Conservation (phyloP, 2,113 vertebrate species). For the Zosterops lateralis region DNA sequence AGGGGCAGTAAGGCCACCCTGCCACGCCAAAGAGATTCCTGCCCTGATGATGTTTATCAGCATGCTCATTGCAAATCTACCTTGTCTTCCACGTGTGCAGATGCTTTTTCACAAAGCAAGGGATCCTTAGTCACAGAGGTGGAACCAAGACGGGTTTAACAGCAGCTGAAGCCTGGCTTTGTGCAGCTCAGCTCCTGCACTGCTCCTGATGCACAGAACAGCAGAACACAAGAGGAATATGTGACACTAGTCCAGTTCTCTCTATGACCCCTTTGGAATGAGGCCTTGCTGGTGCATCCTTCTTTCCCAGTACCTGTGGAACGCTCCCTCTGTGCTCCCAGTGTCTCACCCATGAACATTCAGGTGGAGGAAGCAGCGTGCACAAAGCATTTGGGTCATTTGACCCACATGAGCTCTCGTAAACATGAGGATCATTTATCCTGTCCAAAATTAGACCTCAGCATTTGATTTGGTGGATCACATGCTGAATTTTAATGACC, state of each 20-base stretch:
- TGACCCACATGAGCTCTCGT: background rate
- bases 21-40: background rate
- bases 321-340: background rate
- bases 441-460: background rate
- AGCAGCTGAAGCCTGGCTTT: background rate
- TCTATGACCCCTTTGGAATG: background rate
- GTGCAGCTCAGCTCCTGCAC: background rate
- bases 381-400: background rate
- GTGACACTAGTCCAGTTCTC: background rate
- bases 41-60: background rate
- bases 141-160: background rate
- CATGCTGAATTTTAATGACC: background rate
- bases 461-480: background rate
- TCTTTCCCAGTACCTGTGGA: background rate
- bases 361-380: background rate
- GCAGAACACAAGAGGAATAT: background rate
- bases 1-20: background rate
- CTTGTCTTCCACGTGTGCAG: background rate
- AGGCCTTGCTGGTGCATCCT: background rate
- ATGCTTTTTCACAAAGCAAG: background rate
- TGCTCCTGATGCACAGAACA: background rate
- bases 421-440: background rate
- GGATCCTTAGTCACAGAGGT: background rate
- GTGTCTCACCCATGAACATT: background rate
- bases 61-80: background rate